Evolutionary conservation across 2,113 vertebrate species (phyloP).

Genomic region (Lagopus leucura): DNA sequence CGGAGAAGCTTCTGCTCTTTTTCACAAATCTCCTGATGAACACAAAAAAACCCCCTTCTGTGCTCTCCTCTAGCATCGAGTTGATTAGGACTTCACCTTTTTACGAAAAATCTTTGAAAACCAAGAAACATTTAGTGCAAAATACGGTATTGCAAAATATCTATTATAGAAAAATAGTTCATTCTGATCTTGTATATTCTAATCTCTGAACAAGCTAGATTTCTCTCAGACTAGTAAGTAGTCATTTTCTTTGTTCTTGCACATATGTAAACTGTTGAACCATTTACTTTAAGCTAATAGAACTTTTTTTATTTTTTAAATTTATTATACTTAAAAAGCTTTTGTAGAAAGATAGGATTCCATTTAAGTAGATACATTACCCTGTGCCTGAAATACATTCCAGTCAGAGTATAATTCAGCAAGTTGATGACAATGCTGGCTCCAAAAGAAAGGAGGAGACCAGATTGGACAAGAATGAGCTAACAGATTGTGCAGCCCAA

Average conservation of each 20-base stretch:
- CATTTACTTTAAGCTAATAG: constrained; percentile 81
- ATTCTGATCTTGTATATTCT: constrained; percentile 43
- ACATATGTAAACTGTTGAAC: constrained; percentile 81
- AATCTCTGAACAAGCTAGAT: constrained; percentile 42
- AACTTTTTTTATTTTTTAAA: constrained; percentile 79
- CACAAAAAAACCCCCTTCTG: not conserved
- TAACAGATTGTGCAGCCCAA: constrained; percentile 85
- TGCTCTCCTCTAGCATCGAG: not conserved
- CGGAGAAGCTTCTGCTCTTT: not conserved
- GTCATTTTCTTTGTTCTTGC: constrained; percentile 62
- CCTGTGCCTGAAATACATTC: constrained; percentile 84
- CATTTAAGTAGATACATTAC: constrained; percentile 87
- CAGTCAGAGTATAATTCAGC: constrained; percentile 87
- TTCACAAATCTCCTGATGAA: not conserved
- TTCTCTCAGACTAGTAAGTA: constrained; percentile 57
- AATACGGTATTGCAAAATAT: not conserved
- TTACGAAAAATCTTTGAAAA: constrained; percentile 30
- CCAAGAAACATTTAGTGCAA: not conserved
- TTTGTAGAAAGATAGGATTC: constrained; percentile 85
- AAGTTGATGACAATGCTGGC: constrained; percentile 86
- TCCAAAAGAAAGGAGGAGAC: constrained; percentile 86
- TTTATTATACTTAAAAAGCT: constrained; percentile 84
- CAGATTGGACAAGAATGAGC: constrained; percentile 89
- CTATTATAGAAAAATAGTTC: constrained; percentile 24
- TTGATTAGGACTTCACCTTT: not conserved